Base-by-base conservation (phyloP, 2,113 vertebrate species). In the Aspidoscelis tigris region DNA sequence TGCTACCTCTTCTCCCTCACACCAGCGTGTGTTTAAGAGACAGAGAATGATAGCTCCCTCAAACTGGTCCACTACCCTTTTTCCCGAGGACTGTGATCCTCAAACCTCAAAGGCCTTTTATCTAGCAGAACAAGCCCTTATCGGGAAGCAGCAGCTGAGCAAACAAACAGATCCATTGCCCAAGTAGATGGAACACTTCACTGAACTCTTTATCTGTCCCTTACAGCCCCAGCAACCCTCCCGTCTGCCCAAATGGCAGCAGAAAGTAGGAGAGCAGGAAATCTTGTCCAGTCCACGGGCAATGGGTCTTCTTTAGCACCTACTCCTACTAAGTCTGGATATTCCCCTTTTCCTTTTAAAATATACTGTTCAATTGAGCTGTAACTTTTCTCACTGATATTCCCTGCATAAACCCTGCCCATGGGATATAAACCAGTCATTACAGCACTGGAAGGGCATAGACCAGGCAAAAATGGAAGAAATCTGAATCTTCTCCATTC, bases 111-210 rank as follows among this genome's bases (percentile, higher is more conserved):
- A 76, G 55, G 70, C 22, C 73, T 76, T 73, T 53, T 72, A 53
- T 47, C 64, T 78, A n/a, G 53, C 66, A 84, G 76, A 84, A 78
- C 47, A 84, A 71, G 58, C 50, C 75, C 93, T 94, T 94, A 93
- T 94, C 93, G 71, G 78, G 87, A 90, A 78, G 86, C 89, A 91
- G 91, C 94, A 94, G 93, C 93, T 94, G 92, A 94, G 89, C 93
- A 93, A 93, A 93, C 89, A 93, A 83, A 89, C 83, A 92, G 92
- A 92, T 92, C 92, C 87, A 92, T 87, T 20, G 92, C 89, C 89
- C 89, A 81, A 90, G 86, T 87, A 84, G 90, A 89, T 78, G 64
- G 47, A 65, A 79, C 70, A 65, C 69, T 73, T 73, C 87, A 88
- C 92, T 88, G 92, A 89, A 88, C 90, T 86, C 91, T 92, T 94